phyloP scores from a whole-genome alignment of 2,797 vertebrate genomes.

The Rhynchonycteris naso region DNA sequence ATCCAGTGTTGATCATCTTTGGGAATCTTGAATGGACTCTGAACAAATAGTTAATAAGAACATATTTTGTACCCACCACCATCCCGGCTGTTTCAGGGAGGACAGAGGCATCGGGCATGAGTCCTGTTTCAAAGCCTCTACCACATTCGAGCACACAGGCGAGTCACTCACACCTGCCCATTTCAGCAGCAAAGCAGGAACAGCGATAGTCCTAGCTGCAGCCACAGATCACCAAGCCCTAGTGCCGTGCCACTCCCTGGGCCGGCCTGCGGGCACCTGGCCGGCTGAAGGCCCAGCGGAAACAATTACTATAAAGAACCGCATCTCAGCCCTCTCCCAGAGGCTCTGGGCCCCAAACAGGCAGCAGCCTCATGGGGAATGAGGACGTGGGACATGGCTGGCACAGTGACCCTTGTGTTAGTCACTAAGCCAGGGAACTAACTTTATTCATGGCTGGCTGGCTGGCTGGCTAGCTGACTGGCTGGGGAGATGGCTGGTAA shows the following conservation, averaged over 20 bases:
- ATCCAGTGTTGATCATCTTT: neutral
- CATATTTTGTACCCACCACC: neutral
- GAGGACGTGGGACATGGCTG: accelerated
- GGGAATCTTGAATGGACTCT: neutral
- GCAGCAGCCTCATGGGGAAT: neutral
- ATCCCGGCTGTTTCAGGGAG: neutral
- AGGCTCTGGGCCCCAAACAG: accelerated
- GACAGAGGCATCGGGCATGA: neutral
- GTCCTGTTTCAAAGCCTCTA: neutral
- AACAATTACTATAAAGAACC: neutral
- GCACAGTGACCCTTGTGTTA: accelerated
- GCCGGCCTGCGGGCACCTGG: accelerated
- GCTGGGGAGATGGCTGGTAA: neutral
- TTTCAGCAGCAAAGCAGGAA: neutral
- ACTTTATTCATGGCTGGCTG: neutral
- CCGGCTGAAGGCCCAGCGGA: neutral
- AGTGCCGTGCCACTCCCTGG: neutral
- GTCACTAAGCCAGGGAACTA: neutral
- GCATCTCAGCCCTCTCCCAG: neutral
- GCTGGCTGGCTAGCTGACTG: neutral
- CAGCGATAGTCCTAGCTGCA: neutral
- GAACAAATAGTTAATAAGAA: neutral
- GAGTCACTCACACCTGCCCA: accelerated
- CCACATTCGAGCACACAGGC: neutral
- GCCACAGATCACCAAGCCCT: neutral